Evolutionary conservation across 1,140 invertebrate genomes (phyloP), one percentile per base, ranked within the genome.

Genomic region (Cyclina sinensis): DNA sequence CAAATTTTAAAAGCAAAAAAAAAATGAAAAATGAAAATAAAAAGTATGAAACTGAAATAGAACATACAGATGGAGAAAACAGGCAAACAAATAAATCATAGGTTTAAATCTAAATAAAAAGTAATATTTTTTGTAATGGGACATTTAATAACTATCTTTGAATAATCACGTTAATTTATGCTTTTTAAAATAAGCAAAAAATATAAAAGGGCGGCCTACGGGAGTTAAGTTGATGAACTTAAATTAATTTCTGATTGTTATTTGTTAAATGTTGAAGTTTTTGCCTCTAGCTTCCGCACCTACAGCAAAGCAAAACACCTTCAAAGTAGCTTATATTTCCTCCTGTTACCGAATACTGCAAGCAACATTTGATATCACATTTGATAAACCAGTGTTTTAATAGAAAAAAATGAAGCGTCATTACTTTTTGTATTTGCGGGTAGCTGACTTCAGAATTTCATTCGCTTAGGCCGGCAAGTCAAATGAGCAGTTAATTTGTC

Each of bases 401-500:
- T 43, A 43, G 43, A 43, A 43, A 43, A 4, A 43, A 43, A 43
- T 43, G 43, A 7, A 43, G 43, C 43, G 14, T 43, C 4, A 43
- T 43, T 43, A 43, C 43, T 4, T 4, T 4, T 43, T 43, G 14
- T 43, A 7, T 43, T 43, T 43, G 43, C 4, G 43, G 43, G 43
- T 43, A 43, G 4, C 43, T 43, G 43, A 43, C 43, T 7, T 14
- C 4, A 43, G 43, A 43, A 7, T 62, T n/a, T 7, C n/a, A 62
- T 62, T 27, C 57, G 65, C 37, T 4, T 70, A 14, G 30, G 16
- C 18, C 65, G 27, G 14, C 65, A 70, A 27, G 27, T 70, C 65
- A 70, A 70, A 70, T 43, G 74, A 78, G 74, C 74, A 78, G 74
- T 78, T 78, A 78, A 78, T 78, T 78, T 78, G 46, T 46, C 24